Percentiles rank a stretch among this genome's conserved stretches.
Conservation (phyloP, 1,140 invertebrate genomes). For the Aphelinus atriplicis region DNA sequence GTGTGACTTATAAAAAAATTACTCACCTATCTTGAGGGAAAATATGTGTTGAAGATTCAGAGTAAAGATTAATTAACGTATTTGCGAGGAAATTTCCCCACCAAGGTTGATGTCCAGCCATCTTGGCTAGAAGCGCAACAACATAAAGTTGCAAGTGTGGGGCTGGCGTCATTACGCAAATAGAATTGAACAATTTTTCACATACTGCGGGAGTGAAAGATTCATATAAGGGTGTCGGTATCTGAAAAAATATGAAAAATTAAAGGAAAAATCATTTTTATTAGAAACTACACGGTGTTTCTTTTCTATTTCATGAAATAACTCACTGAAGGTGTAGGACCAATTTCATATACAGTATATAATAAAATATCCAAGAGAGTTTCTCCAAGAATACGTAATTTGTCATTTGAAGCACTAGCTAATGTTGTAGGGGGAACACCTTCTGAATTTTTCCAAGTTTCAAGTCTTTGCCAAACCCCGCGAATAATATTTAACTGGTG, state of each 20-base stretch:
- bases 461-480: conserved; percentile 77
- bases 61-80: conserved; percentile 81
- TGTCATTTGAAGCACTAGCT: conserved; percentile 76
- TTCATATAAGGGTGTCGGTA: conserved; percentile 66
- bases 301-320: conserved; percentile 9
- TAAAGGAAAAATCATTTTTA: conserved; percentile 28
- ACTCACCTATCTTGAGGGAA: conserved; percentile 86
- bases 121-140: conserved; percentile 81
- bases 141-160: conserved; percentile 76
- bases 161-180: conserved; percentile 70
- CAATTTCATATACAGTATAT: conserved; percentile 73
- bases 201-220: conserved; percentile 71
- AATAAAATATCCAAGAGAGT: conserved; percentile 82
- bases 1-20: conserved; percentile 8
- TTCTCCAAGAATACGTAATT: conserved; percentile 81
- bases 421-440: conserved; percentile 64
- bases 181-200: conserved; percentile 75
- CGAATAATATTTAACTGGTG: conserved; percentile 81
- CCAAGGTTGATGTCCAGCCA: conserved; percentile 83
- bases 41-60: conserved; percentile 78
- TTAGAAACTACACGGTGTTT: conserved; percentile 4
- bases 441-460: conserved; percentile 65
- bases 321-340: conserved; percentile 62
- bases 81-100: conserved; percentile 90
- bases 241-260: conserved; percentile 46